phyloP scores from a whole-genome alignment of 2,797 vertebrate species.

The Melanotaenia maccullochi region DNA sequence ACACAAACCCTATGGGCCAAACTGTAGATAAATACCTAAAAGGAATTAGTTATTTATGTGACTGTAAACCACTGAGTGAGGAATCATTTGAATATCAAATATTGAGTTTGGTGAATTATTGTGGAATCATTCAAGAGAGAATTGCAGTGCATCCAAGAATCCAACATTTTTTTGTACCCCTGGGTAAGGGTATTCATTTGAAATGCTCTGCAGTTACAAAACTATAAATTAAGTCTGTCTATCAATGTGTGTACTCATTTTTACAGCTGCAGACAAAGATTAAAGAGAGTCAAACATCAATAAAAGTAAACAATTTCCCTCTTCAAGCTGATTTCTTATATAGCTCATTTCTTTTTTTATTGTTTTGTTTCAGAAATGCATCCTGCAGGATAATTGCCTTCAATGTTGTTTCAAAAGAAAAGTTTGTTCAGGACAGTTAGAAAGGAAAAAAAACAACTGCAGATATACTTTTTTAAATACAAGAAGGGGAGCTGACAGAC shows the following conservation, averaged over 20 bases:
- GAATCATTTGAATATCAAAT: slow-evolving; percentile 22
- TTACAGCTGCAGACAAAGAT: slow-evolving; percentile 17
- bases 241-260: slow-evolving; percentile 9
- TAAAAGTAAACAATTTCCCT: slow-evolving; percentile 43
- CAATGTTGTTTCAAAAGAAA: slow-evolving; percentile 21
- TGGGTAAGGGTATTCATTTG: slow-evolving; percentile 6
- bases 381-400: slow-evolving; percentile 24
- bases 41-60: background rate
- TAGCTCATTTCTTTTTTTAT: slow-evolving; percentile 32
- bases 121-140: slow-evolving; percentile 22
- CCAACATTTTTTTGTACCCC: slow-evolving; percentile 7
- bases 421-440: background rate
- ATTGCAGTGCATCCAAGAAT: slow-evolving; percentile 15
- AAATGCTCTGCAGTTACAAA: background rate
- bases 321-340: slow-evolving; percentile 28
- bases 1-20: background rate
- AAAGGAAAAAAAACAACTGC: background rate
- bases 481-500: background rate
- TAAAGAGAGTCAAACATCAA: slow-evolving; percentile 39
- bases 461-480: background rate
- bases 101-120: slow-evolving; percentile 33
- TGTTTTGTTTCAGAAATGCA: slow-evolving; percentile 37
- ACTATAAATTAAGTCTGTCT: background rate
- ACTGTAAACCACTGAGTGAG: slow-evolving; percentile 7
- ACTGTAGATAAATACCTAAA: background rate